phyloP scores from a whole-genome alignment of 2,888 invertebrate genomes.

The Diarsia mendica region DNA sequence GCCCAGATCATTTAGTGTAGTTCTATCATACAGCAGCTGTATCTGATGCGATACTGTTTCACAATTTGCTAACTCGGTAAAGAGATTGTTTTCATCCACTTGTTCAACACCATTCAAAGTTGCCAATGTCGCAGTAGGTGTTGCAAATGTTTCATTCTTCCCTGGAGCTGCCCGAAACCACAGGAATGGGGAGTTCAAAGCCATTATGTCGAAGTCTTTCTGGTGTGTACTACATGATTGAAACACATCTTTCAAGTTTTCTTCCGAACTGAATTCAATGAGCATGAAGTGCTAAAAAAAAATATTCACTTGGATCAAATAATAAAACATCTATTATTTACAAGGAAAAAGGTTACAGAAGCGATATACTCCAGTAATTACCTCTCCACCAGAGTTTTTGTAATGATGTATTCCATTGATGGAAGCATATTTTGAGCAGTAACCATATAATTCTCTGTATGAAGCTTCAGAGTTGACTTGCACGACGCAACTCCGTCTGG shows the following conservation, averaged over 20 bases:
- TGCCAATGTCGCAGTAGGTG: constrained; percentile 62
- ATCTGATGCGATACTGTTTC: constrained; percentile 93
- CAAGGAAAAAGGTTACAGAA: background rate
- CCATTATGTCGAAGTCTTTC: constrained; percentile 90
- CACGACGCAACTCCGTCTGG: constrained; percentile 93
- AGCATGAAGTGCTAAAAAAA: constrained; percentile 92
- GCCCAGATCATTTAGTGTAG: constrained; percentile 93
- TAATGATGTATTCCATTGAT: constrained; percentile 93
- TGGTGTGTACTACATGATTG: constrained; percentile 89
- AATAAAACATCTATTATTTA: background rate
- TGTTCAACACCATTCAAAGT: constrained; percentile 86
- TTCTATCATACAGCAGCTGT: constrained; percentile 89
- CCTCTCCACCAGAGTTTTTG: constrained; percentile 85
- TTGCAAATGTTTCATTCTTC: constrained; percentile 70
- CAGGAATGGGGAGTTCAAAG: constrained; percentile 92
- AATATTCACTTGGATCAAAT: constrained; percentile 12
- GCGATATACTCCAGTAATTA: constrained; percentile 59
- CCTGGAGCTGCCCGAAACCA: constrained; percentile 92
- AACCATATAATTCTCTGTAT: constrained; percentile 91
- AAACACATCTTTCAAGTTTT: constrained; percentile 90
- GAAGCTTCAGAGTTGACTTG: constrained; percentile 94
- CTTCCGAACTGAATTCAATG: constrained; percentile 92
- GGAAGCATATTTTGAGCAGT: constrained; percentile 92
- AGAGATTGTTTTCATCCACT: constrained; percentile 84
- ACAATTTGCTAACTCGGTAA: constrained; percentile 85